phyloP scores from a whole-genome alignment of 1,140 invertebrate genomes.

The Episyrphus balteatus region DNA sequence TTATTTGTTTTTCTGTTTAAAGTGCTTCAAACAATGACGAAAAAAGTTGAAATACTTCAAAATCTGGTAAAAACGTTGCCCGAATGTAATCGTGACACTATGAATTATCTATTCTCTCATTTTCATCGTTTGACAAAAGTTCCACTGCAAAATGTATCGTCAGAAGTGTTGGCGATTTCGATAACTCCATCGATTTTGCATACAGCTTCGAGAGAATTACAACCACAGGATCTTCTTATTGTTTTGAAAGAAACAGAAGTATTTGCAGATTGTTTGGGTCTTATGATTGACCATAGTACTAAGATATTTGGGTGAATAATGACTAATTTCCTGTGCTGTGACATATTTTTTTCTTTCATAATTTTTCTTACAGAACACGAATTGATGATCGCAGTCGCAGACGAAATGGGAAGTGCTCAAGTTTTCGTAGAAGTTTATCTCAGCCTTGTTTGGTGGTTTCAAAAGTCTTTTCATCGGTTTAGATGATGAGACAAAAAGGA shows the following conservation, averaged over 20 bases:
- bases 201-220: slow-evolving; percentile 21
- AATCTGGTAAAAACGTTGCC: slow-evolving; percentile 32
- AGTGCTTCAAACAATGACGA: slow-evolving; percentile 26
- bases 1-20: neutral
- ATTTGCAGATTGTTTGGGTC: slow-evolving; percentile 27
- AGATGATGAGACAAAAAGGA: too few relatives aligned
- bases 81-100: slow-evolving; percentile 29
- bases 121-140: slow-evolving; percentile 34
- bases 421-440: too few relatives aligned
- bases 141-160: slow-evolving; percentile 28
- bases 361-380: too few relatives aligned
- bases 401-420: too few relatives aligned
- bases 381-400: too few relatives aligned
- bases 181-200: slow-evolving; percentile 32
- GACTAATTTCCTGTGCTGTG: too few relatives aligned
- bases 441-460: too few relatives aligned
- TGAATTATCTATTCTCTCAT: slow-evolving; percentile 29
- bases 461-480: too few relatives aligned
- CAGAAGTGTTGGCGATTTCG: slow-evolving; percentile 28
- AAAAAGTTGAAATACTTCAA: slow-evolving; percentile 28
- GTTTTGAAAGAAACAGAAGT: slow-evolving; percentile 26
- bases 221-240: slow-evolving; percentile 24
- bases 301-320: slow-evolving; percentile 34
- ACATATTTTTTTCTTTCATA: too few relatives aligned
- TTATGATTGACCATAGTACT: slow-evolving; percentile 33